Percentiles rank a stretch among this genome's conserved stretches.
Evolutionary conservation across 2,797 vertebrate species (phyloP).

Genomic region (Tadarida brasiliensis): DNA sequence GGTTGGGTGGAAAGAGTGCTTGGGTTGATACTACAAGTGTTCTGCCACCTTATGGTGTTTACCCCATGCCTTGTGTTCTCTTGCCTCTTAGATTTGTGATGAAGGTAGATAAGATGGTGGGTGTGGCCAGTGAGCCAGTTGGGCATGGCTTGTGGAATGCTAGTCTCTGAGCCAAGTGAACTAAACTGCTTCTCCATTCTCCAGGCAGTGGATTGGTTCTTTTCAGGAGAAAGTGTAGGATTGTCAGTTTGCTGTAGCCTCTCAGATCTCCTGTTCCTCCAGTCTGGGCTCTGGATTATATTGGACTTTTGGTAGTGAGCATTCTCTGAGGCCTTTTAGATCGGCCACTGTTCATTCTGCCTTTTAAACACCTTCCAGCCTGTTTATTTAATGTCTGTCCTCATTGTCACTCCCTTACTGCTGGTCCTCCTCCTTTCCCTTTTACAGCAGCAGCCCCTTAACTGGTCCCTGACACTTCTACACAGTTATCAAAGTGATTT

Average conservation of each 20-base stretch:
- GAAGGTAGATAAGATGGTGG: background rate
- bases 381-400: background rate
- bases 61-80: accelerated
- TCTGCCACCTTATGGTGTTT: background rate
- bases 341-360: background rate
- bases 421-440: background rate
- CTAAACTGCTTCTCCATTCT: background rate
- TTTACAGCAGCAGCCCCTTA: background rate
- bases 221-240: background rate
- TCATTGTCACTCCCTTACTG: background rate
- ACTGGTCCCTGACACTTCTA: background rate
- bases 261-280: background rate
- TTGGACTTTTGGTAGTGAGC: background rate
- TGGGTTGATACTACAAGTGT: background rate
- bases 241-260: background rate
- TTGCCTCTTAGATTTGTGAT: background rate
- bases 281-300: background rate
- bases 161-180: background rate
- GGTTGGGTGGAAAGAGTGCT: background rate
- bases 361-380: background rate
- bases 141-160: background rate
- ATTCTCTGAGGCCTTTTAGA: background rate
- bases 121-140: background rate
- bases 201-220: background rate
- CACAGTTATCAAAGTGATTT: background rate